These are phyloP conservation scores for Villa cingulata DNA, from an alignment of 2,888 invertebrate species.

Conservation along the genomic window DNA sequence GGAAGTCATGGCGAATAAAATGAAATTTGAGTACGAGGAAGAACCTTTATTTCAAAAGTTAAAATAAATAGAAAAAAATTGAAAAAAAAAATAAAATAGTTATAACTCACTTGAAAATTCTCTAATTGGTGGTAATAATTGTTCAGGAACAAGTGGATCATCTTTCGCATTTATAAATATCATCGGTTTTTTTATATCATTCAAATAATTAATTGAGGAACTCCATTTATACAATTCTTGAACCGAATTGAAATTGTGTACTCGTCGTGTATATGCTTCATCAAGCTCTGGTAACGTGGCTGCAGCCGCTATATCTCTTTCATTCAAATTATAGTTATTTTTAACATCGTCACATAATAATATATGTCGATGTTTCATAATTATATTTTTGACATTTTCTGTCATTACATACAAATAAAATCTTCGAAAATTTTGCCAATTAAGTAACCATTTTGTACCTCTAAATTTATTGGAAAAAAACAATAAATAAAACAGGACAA, in stretches of 20 bases:
- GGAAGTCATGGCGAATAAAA: no score
- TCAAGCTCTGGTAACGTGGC: slow-evolving; percentile 80
- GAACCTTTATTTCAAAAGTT: no score
- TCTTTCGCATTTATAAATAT: slow-evolving; percentile 82
- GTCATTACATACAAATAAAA: slow-evolving; percentile 88
- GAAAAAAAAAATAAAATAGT: neutral
- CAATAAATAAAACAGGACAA: neutral
- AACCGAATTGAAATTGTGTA: slow-evolving; percentile 64
- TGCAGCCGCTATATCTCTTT: slow-evolving; percentile 69
- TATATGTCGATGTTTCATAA: slow-evolving; percentile 67
- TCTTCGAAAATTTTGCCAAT: slow-evolving; percentile 82
- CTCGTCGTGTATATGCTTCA: slow-evolving; percentile 71
- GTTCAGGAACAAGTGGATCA: slow-evolving; percentile 80
- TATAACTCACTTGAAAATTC: slow-evolving; percentile 33
- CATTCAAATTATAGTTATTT: slow-evolving; percentile 52
- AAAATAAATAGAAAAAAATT: no score
- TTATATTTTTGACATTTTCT: slow-evolving; percentile 76
- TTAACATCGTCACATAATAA: slow-evolving; percentile 62
- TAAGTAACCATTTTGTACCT: slow-evolving; percentile 63
- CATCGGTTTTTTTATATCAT: slow-evolving; percentile 71
- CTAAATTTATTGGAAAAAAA: slow-evolving; percentile 48
- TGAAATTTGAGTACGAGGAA: no score
- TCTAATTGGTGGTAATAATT: slow-evolving; percentile 56
- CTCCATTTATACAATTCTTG: slow-evolving; percentile 74
- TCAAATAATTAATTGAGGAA: slow-evolving; percentile 66